These are phyloP conservation scores for Cataglyphis altisquamis DNA, from an alignment of 2,888 invertebrate genomes.

Conservation along the genomic window DNA sequence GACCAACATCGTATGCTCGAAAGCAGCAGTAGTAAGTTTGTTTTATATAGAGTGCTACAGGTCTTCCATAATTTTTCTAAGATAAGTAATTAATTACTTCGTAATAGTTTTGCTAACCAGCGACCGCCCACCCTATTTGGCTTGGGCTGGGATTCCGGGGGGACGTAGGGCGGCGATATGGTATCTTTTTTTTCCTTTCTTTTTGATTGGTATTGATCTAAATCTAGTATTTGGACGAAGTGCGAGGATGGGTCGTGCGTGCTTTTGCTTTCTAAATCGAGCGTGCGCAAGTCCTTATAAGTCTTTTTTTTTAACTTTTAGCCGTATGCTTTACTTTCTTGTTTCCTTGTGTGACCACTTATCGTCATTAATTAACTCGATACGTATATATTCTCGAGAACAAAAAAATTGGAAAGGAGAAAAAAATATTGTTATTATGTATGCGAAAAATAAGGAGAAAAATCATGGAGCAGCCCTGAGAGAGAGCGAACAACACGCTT, in stretches of 20 bases:
- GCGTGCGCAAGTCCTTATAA: conserved; percentile 76
- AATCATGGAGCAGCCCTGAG: conserved; percentile 77
- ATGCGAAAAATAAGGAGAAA: conserved; percentile 61
- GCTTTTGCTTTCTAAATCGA: conserved; percentile 79
- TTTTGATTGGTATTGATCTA: conserved; percentile 85
- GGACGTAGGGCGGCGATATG: conserved; percentile 68
- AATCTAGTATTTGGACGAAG: conserved; percentile 85
- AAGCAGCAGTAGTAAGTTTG: conserved; percentile 68
- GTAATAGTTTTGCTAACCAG: conserved; percentile 75
- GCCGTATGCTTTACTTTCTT: conserved; percentile 74
- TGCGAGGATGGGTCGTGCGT: conserved; percentile 84
- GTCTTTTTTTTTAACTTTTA: conserved; percentile 71
- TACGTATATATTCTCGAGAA: conserved; percentile 64
- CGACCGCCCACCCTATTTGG: conserved; percentile 73
- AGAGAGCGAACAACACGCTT: conserved; percentile 75
- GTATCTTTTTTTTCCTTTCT: conserved; percentile 62
- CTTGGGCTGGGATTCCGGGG: conserved; percentile 68
- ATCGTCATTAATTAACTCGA: conserved; percentile 68
- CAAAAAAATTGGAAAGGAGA: conserved; percentile 49
- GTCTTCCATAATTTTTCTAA: conserved; percentile 81
- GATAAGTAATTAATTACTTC: conserved; percentile 69
- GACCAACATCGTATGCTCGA: conserved; percentile 70
- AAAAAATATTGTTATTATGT: conserved; percentile 61
- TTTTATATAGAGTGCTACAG: conserved; percentile 79
- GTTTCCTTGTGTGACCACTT: conserved; percentile 68